These are phyloP conservation scores for Drepana arcuata DNA, from an alignment of 1,140 invertebrate genomes.

Conservation along the genomic window DNA sequence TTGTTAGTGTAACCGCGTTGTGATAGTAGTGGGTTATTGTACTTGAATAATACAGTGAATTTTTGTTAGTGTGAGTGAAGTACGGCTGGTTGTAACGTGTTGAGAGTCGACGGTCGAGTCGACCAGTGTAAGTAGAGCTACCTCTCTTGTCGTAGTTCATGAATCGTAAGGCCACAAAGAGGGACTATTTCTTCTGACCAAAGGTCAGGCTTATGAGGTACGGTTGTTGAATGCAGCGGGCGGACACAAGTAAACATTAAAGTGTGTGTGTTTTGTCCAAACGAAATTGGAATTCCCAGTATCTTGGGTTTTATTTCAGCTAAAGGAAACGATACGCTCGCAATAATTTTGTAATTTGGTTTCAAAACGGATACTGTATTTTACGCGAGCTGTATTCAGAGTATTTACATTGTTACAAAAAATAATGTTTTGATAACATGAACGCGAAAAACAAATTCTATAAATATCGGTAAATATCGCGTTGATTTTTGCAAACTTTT, in stretches of 20 bases:
- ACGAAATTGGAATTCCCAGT: slow-evolving; percentile 11
- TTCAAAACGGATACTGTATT: not conserved
- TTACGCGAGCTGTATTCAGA: too few species aligned
- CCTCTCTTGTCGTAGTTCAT: slow-evolving; percentile 1
- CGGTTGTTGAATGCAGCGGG: not conserved
- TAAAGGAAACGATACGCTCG: not conserved
- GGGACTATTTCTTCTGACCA: slow-evolving; percentile 1
- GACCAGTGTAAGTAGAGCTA: not conserved
- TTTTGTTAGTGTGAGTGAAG: slow-evolving; percentile 9
- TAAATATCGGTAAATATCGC: too few species aligned
- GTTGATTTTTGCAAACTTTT: too few species aligned
- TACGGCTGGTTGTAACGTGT: slow-evolving; percentile 12
- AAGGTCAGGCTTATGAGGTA: slow-evolving; percentile 2
- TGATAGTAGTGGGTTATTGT: not conserved
- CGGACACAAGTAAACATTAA: not conserved
- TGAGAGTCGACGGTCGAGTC: not conserved
- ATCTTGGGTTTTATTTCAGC: slow-evolving; percentile 11
- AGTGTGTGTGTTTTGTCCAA: slow-evolving; percentile 11
- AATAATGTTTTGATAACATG: too few species aligned
- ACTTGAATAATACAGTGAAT: not conserved
- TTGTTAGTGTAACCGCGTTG: slow-evolving; percentile 9
- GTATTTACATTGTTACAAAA: too few species aligned
- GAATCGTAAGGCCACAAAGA: not conserved
- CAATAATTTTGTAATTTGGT: not conserved
- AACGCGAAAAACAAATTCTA: too few species aligned